Evolutionary conservation across 2,113 vertebrate genomes (phyloP), one percentile per base, ranked within the genome.

Genomic region (Scolopax mira): DNA sequence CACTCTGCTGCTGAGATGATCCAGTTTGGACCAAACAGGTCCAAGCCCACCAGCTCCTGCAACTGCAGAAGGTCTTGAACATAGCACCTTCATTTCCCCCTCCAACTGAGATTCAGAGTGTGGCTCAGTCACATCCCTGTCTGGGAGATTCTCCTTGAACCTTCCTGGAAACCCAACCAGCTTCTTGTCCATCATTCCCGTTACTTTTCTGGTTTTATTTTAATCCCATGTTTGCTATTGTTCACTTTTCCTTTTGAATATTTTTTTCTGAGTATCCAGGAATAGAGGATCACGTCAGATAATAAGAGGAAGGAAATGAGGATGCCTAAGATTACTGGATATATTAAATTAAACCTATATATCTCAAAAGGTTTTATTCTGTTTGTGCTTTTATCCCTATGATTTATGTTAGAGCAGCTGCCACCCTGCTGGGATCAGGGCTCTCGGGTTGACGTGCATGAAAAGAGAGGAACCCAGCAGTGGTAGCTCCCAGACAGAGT

Each of bases 101-200:
- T 73, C 30, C 64, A 7, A 0, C 0, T 0, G 39, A 69, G 30
- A 27, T n/a, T 18, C 0, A 0, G 37, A 74, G 16, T 21, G 15
- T 0, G 3, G 11, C 39, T 28, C 18, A 19, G 71, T 77, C 85
- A 79, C 15, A 0, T 79, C 37, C 42, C 58, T 2, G 0, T 35
- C 10, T 1, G 1, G 33, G 31, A 88, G 21, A n/a, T 30, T 72
- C 22, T 16, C 30, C 15, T 46, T 5, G 1, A 73, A 33, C 46
- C 18, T 95, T 93, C 79, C 93, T 64, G 94, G 91, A 95, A 97
- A 11, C n/a, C 48, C 23, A 72, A 52, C 14, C 54, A 37, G 10
- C 3, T 83, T 62, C 82, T 94, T 2, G 0, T 22, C 51, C 5
- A 1, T 22, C 13, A 7, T 92, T 82, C 58, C 42, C 2, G 0